Evolutionary conservation across 92 coral and sea anemone genomes (phyloP), one percentile per base, ranked within the genome.

Genomic region (Epizoanthus scotinus): DNA sequence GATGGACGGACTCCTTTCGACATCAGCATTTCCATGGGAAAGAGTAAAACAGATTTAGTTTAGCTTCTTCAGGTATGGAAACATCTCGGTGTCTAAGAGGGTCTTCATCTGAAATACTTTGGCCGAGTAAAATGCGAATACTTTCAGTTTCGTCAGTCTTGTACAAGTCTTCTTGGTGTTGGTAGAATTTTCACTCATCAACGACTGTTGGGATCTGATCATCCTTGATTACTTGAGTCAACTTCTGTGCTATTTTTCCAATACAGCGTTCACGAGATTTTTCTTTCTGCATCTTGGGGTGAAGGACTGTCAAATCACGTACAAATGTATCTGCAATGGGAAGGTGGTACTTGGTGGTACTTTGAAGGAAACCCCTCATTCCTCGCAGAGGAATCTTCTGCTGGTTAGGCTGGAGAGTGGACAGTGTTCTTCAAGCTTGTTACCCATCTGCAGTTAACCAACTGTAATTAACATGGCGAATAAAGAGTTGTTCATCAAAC

Each of bases 111-210:
- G 71, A 17, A 82, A 38, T 60, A 71, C 86, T 82, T 57, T 70
- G 79, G 44, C 79, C 85, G 79, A 69, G 85, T 69, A 82, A 82
- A 70, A 59, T 82, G 70, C 78, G 79, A 82, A 79, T 82, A 70
- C 71, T 68, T 68, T 44, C 69, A 81, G 67, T 53, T 34, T 56
- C 83, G 21, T 64, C 47, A 42, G 81, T 83, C 86, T 72, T 83
- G 55, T 63, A 63, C 66, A 73, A 83, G 62, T 83, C 86, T 65
- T 83, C 67, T 83, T 77, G 87, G 73, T 49, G 77, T 50, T 73
- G 87, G 81, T 83, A 83, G 56, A 83, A 57, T 29, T 83, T 83
- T 80, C 74, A 83, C 67, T 83, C 86, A 83, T 61, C 81, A 73
- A 83, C 86, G n/a, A 63, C 73, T 73, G 57, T 19, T 83, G 81